Evolutionary conservation across 2,797 vertebrate genomes (phyloP).

Genomic region (Fringilla coelebs): DNA sequence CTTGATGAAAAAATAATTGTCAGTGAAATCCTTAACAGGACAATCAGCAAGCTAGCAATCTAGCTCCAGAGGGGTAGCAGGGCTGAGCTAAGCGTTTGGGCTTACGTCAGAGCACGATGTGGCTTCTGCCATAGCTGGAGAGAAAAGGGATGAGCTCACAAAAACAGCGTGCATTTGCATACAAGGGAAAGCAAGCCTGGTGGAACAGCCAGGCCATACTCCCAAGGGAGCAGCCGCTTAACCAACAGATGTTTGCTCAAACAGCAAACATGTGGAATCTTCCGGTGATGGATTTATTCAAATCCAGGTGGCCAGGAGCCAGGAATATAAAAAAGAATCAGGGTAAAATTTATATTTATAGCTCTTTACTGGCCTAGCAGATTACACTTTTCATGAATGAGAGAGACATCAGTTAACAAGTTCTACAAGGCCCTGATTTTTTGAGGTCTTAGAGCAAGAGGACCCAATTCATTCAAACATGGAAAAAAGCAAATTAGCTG

Average conservation of each 20-base stretch:
- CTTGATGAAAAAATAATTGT: background rate
- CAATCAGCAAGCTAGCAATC: background rate
- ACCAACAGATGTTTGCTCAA: slow-evolving; percentile 63
- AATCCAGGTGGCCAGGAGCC: slow-evolving; percentile 53
- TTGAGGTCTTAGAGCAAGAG: background rate
- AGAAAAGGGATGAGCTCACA: slow-evolving; percentile 16
- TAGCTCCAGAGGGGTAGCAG: background rate
- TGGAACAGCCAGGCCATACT: slow-evolving; percentile 40
- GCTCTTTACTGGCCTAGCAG: slow-evolving; percentile 2
- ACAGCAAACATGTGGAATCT: slow-evolving; percentile 66
- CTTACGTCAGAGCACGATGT: background rate
- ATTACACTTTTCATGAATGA: slow-evolving; percentile 54
- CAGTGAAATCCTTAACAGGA: background rate
- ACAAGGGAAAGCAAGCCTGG: slow-evolving; percentile 34
- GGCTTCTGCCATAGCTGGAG: background rate
- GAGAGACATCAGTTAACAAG: background rate
- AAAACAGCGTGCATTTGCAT: background rate
- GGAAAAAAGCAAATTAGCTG: background rate
- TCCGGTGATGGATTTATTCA: slow-evolving; percentile 64
- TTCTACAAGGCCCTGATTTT: background rate
- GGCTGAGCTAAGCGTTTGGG: background rate
- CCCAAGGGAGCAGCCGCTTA: slow-evolving; percentile 42
- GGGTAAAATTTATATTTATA: slow-evolving; percentile 45
- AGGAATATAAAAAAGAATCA: slow-evolving; percentile 38
- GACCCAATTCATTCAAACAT: background rate